Evolutionary conservation across 2,113 vertebrate species (phyloP).

Genomic region (Pterophyllum scalare): DNA sequence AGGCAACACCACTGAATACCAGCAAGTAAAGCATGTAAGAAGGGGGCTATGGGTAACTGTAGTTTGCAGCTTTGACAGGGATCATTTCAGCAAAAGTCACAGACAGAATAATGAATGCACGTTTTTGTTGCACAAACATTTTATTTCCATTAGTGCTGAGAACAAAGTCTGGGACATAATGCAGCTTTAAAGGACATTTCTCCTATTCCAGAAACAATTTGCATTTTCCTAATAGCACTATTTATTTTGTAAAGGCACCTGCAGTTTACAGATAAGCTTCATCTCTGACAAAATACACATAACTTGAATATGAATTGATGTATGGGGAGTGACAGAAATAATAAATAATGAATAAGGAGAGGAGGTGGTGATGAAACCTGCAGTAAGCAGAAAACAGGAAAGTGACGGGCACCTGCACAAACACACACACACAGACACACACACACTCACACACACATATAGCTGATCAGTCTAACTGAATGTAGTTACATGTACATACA

Average conservation of each 20-base stretch:
- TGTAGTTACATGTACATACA: conserved; percentile 31
- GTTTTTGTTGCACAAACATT: conserved; percentile 50
- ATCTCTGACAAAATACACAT: conserved; percentile 23
- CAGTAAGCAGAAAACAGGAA: background rate
- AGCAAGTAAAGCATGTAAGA: background rate
- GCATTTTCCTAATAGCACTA: background rate
- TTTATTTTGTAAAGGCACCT: conserved; percentile 30
- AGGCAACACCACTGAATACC: no score
- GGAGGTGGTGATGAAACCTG: conserved; percentile 27
- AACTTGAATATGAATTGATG: conserved; percentile 4
- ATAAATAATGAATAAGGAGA: conserved; percentile 68
- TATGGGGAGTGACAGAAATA: conserved; percentile 49
- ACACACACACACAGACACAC: conserved; percentile 2
- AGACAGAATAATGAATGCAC: background rate
- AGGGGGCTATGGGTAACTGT: background rate
- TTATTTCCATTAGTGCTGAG: conserved; percentile 70
- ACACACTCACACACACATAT: background rate
- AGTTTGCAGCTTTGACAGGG: background rate
- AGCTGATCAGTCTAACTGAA: conserved; percentile 19
- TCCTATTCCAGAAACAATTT: conserved; percentile 6
- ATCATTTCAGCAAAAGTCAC: background rate
- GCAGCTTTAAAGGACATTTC: conserved; percentile 31
- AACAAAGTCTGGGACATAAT: conserved; percentile 41
- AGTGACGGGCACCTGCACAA: conserved; percentile 6
- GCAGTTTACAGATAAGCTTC: conserved; percentile 20